A percentile compares a stretch with the other conserved stretches of the same genome.
Conservation (phyloP, 2,113 vertebrate species). For the Ctenomys sociabilis region DNA sequence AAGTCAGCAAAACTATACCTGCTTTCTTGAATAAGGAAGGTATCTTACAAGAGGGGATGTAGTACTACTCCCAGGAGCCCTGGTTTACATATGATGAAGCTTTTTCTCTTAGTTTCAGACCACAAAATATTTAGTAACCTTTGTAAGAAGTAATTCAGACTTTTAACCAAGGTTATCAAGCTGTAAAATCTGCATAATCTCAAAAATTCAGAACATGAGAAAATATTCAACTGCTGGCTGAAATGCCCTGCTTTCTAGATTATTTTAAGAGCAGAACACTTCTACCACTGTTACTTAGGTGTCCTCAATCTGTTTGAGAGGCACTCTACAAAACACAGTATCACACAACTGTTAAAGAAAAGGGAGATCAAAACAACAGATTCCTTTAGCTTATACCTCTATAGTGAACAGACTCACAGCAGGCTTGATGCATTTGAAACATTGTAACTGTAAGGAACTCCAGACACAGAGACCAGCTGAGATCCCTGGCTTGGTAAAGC, state of each 20-base stretch:
- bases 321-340: neutral
- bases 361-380: neutral
- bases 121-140: constrained; percentile 24
- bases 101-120: constrained; percentile 52
- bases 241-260: neutral
- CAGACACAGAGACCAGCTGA: neutral
- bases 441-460: neutral
- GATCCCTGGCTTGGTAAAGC: neutral
- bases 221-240: neutral
- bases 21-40: neutral
- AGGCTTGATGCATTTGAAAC: constrained; percentile 1
- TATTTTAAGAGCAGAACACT: neutral
- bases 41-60: neutral
- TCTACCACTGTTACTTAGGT: neutral
- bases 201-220: constrained; percentile 47
- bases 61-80: neutral
- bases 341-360: neutral
- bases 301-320: neutral
- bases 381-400: neutral
- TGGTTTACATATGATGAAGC: neutral
- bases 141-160: constrained; percentile 31
- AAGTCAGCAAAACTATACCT: constrained; percentile 60
- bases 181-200: neutral
- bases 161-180: constrained; percentile 57
- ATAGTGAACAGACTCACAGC: neutral